Percentiles rank a stretch among this genome's conserved stretches.
Evolutionary conservation across 1,140 invertebrate species (phyloP).

Genomic region (Fopius arisanus): DNA sequence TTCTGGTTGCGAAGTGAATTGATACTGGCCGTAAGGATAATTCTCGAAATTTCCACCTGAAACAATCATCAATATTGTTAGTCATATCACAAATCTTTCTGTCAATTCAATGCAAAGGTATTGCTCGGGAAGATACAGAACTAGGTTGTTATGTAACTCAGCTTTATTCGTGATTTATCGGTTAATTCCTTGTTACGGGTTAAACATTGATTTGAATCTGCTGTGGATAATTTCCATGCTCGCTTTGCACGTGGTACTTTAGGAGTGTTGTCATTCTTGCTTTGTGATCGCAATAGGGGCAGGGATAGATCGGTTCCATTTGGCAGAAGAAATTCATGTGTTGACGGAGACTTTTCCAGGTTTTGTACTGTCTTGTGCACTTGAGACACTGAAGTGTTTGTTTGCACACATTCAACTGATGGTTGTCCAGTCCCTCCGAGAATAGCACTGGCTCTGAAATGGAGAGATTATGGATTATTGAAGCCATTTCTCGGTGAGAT

Average conservation of each 20-base stretch:
- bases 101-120: too few species aligned
- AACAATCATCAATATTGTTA: background rate
- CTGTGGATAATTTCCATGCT: background rate
- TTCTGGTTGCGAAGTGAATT: background rate
- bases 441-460: conserved; percentile 29
- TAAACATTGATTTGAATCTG: background rate
- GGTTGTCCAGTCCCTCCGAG: background rate
- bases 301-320: conserved; percentile 61
- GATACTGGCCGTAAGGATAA: background rate
- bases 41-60: background rate
- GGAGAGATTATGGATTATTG: conserved; percentile 22
- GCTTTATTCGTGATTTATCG: background rate
- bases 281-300: conserved; percentile 57
- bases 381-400: conserved; percentile 26
- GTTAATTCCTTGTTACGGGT: too few species aligned
- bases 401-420: conserved; percentile 1
- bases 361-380: conserved; percentile 13
- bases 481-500: too few species aligned
- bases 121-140: background rate
- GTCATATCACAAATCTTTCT: background rate
- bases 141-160: background rate
- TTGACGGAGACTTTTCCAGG: conserved; percentile 53
- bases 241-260: conserved; percentile 44
- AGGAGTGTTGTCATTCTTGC: conserved; percentile 50
- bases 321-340: conserved; percentile 67